These are phyloP conservation scores for Melanitta fusca DNA, from an alignment of 2,797 vertebrate genomes.

Conservation along the genomic window DNA sequence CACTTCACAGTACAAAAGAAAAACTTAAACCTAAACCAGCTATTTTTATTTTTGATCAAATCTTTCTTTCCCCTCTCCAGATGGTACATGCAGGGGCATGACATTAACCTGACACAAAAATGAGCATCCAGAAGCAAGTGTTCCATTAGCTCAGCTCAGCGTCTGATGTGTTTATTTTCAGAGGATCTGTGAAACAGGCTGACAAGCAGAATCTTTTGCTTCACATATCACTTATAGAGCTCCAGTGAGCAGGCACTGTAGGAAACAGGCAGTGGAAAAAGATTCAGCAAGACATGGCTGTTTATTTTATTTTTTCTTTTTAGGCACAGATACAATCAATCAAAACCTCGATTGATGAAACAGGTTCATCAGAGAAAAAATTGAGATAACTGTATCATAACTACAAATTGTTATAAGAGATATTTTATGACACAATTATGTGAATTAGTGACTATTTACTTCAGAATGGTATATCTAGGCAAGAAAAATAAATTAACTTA, in stretches of 20 bases:
- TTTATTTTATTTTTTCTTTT: not conserved
- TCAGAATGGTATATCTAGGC: conserved; percentile 14
- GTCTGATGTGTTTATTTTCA: conserved; percentile 76
- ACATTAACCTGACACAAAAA: conserved; percentile 65
- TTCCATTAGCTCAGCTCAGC: conserved; percentile 51
- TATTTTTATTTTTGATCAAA: conserved; percentile 74
- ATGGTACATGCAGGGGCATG: conserved; percentile 23
- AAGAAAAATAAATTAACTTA: not conserved
- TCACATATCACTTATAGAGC: conserved; percentile 39
- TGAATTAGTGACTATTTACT: conserved; percentile 48
- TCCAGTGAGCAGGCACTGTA: conserved; percentile 29
- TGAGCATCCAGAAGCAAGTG: conserved; percentile 67
- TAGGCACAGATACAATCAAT: conserved; percentile 1
- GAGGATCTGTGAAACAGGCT: conserved; percentile 57
- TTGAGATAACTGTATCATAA: conserved; percentile 47
- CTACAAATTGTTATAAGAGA: conserved; percentile 34
- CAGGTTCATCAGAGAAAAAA: conserved; percentile 33
- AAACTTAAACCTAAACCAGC: conserved; percentile 59
- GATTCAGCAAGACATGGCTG: not conserved
- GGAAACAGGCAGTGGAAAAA: conserved; percentile 38
- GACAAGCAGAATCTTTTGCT: conserved; percentile 60
- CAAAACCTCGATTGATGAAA: not conserved
- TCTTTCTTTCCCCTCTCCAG: conserved; percentile 49
- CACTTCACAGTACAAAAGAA: conserved; percentile 55
- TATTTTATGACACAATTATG: not conserved